These are phyloP conservation scores for Amaurobius ferox DNA, from an alignment of 2,888 invertebrate species.

Conservation along the genomic window DNA sequence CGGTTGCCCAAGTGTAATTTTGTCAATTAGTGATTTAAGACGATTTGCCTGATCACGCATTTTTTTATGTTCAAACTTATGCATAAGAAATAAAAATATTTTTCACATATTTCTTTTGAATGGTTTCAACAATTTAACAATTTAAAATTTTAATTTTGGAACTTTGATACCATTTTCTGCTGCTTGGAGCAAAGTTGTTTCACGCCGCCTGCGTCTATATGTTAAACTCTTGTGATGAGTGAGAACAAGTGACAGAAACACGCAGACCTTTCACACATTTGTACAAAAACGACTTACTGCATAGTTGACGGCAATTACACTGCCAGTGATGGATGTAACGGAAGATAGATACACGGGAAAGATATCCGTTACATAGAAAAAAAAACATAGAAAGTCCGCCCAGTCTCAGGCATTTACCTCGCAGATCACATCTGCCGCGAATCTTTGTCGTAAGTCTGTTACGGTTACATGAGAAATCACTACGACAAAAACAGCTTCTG, in stretches of 20 bases:
- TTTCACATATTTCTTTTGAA: no score
- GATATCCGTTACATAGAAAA: conserved; percentile 37
- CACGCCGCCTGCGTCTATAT: conserved; percentile 26
- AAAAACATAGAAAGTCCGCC: conserved; percentile 17
- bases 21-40: no score
- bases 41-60: no score
- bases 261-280: conserved; percentile 38
- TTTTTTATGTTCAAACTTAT: no score
- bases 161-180: no score
- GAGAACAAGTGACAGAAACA: conserved; percentile 43
- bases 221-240: conserved; percentile 18
- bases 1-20: no score
- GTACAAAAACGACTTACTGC: conserved; percentile 65
- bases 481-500: not conserved
- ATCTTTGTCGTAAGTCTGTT: not conserved
- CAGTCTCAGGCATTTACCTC: not conserved
- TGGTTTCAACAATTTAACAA: no score
- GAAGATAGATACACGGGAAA: not conserved
- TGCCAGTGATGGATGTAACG: conserved; percentile 66
- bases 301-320: conserved; percentile 62
- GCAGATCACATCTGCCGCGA: not conserved
- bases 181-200: conserved; percentile 3
- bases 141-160: no score
- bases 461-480: not conserved
- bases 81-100: no score